Evolutionary conservation across 2,797 vertebrate species (phyloP).

Genomic region (Esox masquinongy): DNA sequence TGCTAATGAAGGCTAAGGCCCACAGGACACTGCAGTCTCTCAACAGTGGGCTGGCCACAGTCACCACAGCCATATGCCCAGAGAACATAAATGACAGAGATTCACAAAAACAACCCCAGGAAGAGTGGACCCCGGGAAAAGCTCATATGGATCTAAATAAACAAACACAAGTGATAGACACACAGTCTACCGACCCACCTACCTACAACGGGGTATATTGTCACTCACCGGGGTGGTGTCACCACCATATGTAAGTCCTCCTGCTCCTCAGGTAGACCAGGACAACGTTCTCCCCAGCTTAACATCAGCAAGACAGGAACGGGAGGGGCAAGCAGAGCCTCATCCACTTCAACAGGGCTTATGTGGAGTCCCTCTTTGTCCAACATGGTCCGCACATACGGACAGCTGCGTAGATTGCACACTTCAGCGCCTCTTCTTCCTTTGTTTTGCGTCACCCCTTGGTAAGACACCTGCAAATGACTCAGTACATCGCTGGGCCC

Average conservation of each 20-base stretch:
- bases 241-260: slow-evolving; percentile 30
- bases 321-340: neutral
- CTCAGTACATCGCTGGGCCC: no score
- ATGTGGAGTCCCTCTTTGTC: no score
- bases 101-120: no score
- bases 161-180: neutral
- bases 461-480: no score
- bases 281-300: neutral
- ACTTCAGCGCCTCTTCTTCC: no score
- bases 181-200: neutral
- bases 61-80: neutral
- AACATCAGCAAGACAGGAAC: neutral
- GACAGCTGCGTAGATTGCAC: no score
- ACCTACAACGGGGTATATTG: slow-evolving; percentile 28
- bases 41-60: slow-evolving; percentile 16
- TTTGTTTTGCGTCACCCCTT: no score
- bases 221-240: slow-evolving; percentile 40
- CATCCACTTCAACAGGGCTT: no score
- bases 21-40: slow-evolving; percentile 55
- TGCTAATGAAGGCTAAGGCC: slow-evolving; percentile 70
- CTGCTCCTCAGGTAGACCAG: slow-evolving; percentile 5
- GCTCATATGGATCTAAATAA: no score
- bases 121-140: no score
- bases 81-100: neutral
- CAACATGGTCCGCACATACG: no score